A percentile compares a stretch with the other conserved stretches of the same genome.
Conservation (phyloP, 1,140 invertebrate genomes). For the Wiebesia pumilae region DNA sequence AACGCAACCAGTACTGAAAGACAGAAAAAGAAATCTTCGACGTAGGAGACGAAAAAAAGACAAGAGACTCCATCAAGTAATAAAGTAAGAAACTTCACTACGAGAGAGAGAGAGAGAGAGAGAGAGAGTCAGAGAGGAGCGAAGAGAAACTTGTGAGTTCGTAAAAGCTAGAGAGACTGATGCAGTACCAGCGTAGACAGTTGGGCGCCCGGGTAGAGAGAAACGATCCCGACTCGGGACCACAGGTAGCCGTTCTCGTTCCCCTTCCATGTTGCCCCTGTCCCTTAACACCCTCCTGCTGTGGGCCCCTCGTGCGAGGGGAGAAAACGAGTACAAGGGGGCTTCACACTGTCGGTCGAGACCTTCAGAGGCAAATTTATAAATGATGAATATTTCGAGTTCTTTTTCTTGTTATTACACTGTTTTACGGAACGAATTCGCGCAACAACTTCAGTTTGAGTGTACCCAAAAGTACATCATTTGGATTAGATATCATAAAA, state of each 20-base stretch:
- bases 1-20: slow-evolving; percentile 31
- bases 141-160: slow-evolving; percentile 35
- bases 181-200: slow-evolving; percentile 60
- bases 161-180: background rate
- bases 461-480: slow-evolving; percentile 29
- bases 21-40: slow-evolving; percentile 28
- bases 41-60: background rate
- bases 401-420: slow-evolving; percentile 10
- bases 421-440: background rate
- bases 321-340: slow-evolving; percentile 36
- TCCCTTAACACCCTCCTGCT: slow-evolving; percentile 55
- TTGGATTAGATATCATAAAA: slow-evolving; percentile 11
- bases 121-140: slow-evolving; percentile 25
- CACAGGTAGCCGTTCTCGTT: slow-evolving; percentile 57
- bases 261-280: slow-evolving; percentile 40
- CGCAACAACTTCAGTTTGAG: background rate
- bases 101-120: slow-evolving; percentile 27
- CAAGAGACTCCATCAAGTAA: slow-evolving; percentile 32
- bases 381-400: slow-evolving; percentile 50
- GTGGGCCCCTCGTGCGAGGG: slow-evolving; percentile 48
- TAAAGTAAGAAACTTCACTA: slow-evolving; percentile 15
- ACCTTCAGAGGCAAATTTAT: slow-evolving; percentile 35
- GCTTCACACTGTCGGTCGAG: slow-evolving; percentile 15
- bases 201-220: slow-evolving; percentile 63
- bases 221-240: slow-evolving; percentile 56